phyloP scores from a whole-genome alignment of 2,797 vertebrate genomes.

The Sibirionetta formosa region DNA sequence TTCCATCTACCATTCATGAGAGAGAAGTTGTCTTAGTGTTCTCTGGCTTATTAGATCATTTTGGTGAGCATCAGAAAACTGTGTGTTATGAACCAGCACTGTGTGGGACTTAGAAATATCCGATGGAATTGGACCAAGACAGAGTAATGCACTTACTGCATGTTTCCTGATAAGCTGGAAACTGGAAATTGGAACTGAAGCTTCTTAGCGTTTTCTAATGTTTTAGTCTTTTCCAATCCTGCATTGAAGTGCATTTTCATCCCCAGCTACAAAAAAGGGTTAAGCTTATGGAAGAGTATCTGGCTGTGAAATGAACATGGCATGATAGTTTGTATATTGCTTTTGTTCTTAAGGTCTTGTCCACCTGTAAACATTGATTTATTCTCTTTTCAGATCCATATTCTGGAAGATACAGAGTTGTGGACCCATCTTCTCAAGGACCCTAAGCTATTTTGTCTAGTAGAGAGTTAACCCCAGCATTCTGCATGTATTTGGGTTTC shows the following conservation, averaged over 20 bases:
- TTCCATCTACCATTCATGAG: conserved; percentile 38
- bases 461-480: background rate
- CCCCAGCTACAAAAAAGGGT: background rate
- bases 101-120: conserved; percentile 19
- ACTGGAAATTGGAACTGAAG: background rate
- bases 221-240: background rate
- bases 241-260: conserved; percentile 3
- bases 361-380: background rate
- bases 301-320: background rate
- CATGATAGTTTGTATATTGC: background rate
- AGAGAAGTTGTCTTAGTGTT: conserved; percentile 13
- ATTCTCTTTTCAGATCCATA: background rate
- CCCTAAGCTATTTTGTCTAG: background rate
- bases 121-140: conserved; percentile 44
- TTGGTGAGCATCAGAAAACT: conserved; percentile 41
- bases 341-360: background rate
- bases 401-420: background rate
- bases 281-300: background rate
- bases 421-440: background rate
- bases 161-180: conserved; percentile 7
- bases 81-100: conserved; percentile 26
- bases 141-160: conserved; percentile 10
- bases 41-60: conserved; percentile 50
- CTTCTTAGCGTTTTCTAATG: background rate
- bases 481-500: background rate